Conservation (phyloP, 2,113 vertebrate genomes). For the Axis porcinus region DNA sequence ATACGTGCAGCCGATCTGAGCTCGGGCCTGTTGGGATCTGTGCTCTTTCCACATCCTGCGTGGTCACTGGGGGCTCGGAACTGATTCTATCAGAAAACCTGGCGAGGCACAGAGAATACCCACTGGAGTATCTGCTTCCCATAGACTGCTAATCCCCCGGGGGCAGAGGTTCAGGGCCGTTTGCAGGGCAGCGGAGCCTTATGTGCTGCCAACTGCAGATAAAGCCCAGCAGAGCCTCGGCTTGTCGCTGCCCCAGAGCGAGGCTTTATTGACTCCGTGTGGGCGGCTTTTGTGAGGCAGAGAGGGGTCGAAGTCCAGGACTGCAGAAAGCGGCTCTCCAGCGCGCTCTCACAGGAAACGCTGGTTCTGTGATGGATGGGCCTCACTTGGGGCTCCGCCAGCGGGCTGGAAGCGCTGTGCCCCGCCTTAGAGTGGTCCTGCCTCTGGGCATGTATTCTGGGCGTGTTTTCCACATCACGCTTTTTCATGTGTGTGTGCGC, state of each 20-base stretch:
- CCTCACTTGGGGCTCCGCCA: accelerated
- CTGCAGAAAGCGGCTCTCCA: not conserved
- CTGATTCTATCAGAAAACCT: not conserved
- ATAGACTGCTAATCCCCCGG: not conserved
- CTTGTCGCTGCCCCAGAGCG: accelerated
- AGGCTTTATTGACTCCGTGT: not conserved
- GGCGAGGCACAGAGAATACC: not conserved
- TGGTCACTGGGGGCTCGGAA: too few relatives aligned
- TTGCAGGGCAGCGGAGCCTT: too few relatives aligned
- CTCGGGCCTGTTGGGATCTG: not conserved
- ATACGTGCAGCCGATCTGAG: not conserved
- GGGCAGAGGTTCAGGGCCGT: not conserved
- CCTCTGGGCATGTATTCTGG: not conserved
- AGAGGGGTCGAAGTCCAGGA: not conserved
- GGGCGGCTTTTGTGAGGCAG: not conserved
- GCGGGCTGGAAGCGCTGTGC: not conserved
- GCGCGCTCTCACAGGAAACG: not conserved
- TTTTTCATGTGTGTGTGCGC: not conserved
- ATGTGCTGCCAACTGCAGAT: not conserved
- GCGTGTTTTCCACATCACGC: not conserved
- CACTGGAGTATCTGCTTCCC: not conserved
- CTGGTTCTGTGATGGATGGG: not conserved
- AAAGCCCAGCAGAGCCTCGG: not conserved
- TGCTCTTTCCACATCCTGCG: not conserved
- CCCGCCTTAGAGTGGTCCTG: accelerated